Evolutionary conservation across 1,140 invertebrate genomes (phyloP).

Genomic region (Drosophila takahashii): DNA sequence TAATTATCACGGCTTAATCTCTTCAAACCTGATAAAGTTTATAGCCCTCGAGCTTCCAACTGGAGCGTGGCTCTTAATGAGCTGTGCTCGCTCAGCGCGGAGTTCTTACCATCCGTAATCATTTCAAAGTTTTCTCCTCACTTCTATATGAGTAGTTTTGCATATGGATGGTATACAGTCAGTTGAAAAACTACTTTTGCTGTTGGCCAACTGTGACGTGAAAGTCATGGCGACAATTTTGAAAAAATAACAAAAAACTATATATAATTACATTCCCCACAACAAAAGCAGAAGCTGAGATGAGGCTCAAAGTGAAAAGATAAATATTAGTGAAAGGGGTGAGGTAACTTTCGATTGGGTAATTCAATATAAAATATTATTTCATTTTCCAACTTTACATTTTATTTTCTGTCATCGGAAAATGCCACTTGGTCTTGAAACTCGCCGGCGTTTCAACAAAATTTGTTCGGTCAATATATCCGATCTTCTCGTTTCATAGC

Average conservation of each 20-base stretch:
- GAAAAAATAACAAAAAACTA: conserved; percentile 12
- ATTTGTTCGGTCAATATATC: not conserved
- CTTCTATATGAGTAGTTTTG: conserved; percentile 21
- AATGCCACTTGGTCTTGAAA: not conserved
- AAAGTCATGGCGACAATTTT: conserved; percentile 68
- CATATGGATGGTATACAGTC: conserved; percentile 19
- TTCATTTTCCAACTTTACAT: not conserved
- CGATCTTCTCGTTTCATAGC: not conserved
- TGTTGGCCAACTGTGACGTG: conserved; percentile 73
- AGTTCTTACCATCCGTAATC: conserved; percentile 30
- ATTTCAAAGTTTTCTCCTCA: conserved; percentile 20
- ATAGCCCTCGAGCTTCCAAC: conserved; percentile 50
- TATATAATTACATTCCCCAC: conserved; percentile 52
- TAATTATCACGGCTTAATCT: conserved; percentile 47
- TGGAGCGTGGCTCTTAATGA: conserved; percentile 74
- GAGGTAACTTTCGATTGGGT: not conserved
- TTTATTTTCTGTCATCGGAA: not conserved
- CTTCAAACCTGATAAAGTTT: conserved; percentile 40
- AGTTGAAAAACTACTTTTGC: conserved; percentile 33
- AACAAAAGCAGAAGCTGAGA: conserved; percentile 13
- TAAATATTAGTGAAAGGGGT: conserved; percentile 12
- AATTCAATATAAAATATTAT: not conserved
- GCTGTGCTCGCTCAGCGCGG: conserved; percentile 15
- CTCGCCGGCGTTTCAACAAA: not conserved
- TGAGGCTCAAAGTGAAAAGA: not conserved